Evolutionary conservation across 1,140 invertebrate species (phyloP).

Genomic region (Gryon sp.): DNA sequence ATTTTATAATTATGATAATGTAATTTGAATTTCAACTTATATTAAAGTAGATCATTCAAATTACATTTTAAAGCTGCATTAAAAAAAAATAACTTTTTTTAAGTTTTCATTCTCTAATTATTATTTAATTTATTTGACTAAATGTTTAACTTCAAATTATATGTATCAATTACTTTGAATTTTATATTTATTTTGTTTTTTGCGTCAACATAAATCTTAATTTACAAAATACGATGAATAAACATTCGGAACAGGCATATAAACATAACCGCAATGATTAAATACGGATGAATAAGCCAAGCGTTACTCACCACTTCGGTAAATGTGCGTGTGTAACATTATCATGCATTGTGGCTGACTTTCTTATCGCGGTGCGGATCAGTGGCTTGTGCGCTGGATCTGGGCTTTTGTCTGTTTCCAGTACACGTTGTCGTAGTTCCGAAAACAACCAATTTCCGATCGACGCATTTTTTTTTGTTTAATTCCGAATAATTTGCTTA

Average conservation of each 20-base stretch:
- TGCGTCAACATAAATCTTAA: slow-evolving; percentile 9
- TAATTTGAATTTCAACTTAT: too few species aligned
- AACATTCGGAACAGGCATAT: background rate
- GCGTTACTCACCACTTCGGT: background rate
- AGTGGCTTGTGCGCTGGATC: slow-evolving; percentile 15
- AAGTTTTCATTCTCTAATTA: too few species aligned
- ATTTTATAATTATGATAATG: too few species aligned
- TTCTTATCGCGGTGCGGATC: slow-evolving; percentile 38
- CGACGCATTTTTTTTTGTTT: too few species aligned
- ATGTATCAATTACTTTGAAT: too few species aligned
- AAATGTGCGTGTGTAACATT: slow-evolving; percentile 1
- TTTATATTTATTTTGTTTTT: too few species aligned
- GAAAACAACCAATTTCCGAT: slow-evolving; percentile 58
- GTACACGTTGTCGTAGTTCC: slow-evolving; percentile 24
- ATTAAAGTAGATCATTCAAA: too few species aligned
- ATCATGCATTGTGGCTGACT: slow-evolving; percentile 17
- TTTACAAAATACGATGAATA: background rate
- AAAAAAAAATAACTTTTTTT: too few species aligned
- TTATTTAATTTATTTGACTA: too few species aligned
- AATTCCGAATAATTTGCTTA: too few species aligned
- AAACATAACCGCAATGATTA: slow-evolving; percentile 5
- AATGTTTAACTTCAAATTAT: too few species aligned
- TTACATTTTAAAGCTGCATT: too few species aligned
- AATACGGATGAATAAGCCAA: slow-evolving; percentile 5
- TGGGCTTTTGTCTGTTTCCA: slow-evolving; percentile 21